Conservation (phyloP, 2,113 vertebrate genomes). For the Cricetomys ansorgei region DNA sequence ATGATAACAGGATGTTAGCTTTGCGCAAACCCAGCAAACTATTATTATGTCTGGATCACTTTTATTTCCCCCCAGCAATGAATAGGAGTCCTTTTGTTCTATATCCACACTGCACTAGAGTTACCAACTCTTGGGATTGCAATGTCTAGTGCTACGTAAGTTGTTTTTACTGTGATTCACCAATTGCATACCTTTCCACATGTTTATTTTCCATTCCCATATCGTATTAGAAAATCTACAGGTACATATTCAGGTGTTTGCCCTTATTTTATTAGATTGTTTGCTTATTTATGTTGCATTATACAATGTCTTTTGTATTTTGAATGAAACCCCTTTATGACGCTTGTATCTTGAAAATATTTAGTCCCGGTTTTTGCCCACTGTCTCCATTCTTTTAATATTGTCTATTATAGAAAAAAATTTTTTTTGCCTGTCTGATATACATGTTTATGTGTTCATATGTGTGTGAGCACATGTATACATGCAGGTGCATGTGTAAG, state of each 20-base stretch:
- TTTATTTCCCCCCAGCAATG: not conserved
- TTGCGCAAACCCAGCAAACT: not conserved
- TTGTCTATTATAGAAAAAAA: not conserved
- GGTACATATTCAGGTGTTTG: not conserved
- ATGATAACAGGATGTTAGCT: not conserved
- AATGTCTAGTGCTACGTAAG: not conserved
- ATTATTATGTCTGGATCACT: not conserved
- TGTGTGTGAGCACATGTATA: not conserved
- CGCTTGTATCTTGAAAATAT: not conserved
- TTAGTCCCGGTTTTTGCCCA: not conserved
- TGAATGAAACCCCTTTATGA: not conserved
- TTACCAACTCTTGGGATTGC: not conserved
- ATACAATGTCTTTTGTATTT: not conserved
- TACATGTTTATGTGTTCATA: not conserved
- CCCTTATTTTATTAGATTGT: not conserved
- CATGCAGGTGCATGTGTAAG: too few relatives aligned
- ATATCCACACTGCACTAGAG: not conserved
- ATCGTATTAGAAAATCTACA: not conserved
- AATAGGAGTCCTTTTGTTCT: not conserved
- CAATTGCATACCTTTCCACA: not conserved
- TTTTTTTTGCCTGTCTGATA: not conserved
- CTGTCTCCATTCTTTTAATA: not conserved
- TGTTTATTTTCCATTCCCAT: not conserved
- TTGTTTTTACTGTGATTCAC: not conserved
- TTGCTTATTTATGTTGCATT: not conserved